Conservation (phyloP, 1,140 invertebrate genomes). For the Hermetia illucens region DNA sequence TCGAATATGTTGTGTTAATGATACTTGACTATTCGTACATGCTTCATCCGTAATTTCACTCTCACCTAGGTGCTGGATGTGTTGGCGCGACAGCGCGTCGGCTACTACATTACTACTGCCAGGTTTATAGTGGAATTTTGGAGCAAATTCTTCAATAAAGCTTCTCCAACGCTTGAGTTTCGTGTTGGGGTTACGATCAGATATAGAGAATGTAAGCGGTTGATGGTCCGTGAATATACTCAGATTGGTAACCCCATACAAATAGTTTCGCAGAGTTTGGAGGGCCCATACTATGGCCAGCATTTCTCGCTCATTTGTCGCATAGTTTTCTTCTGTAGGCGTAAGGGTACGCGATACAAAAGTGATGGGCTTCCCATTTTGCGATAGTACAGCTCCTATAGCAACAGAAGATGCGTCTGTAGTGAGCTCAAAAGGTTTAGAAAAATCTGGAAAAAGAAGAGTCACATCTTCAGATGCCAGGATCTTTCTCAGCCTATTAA, state of each 20-base stretch:
- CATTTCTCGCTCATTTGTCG: conserved; percentile 15
- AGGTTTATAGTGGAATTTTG: conserved; percentile 25
- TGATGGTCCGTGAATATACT: conserved; percentile 35
- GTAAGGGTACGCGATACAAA: conserved; percentile 10
- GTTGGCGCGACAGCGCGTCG: conserved; percentile 14
- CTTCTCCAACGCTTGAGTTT: conserved; percentile 33
- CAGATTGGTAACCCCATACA: conserved; percentile 30
- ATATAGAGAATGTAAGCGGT: conserved; percentile 30
- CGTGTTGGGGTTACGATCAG: conserved; percentile 29
- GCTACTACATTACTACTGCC: conserved; percentile 20
- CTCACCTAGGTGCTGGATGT: too few relatives aligned
- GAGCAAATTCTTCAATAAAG: conserved; percentile 26
- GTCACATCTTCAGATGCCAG: conserved; percentile 7
- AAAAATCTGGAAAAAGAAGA: conserved; percentile 9
- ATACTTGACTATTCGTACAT: too few relatives aligned
- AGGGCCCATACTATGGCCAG: conserved; percentile 35
- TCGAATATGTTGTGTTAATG: too few relatives aligned
- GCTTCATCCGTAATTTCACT: too few relatives aligned
- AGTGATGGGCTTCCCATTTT: conserved; percentile 6
- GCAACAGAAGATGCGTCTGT: too few relatives aligned
- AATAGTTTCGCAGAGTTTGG: conserved; percentile 31
- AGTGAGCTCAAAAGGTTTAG: too few relatives aligned
- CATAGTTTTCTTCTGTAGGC: conserved; percentile 30
- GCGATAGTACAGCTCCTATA: too few relatives aligned
- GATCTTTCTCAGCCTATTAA: too few relatives aligned